Base-by-base conservation (phyloP, 2,797 vertebrate species). In the Silurus aristotelis region DNA sequence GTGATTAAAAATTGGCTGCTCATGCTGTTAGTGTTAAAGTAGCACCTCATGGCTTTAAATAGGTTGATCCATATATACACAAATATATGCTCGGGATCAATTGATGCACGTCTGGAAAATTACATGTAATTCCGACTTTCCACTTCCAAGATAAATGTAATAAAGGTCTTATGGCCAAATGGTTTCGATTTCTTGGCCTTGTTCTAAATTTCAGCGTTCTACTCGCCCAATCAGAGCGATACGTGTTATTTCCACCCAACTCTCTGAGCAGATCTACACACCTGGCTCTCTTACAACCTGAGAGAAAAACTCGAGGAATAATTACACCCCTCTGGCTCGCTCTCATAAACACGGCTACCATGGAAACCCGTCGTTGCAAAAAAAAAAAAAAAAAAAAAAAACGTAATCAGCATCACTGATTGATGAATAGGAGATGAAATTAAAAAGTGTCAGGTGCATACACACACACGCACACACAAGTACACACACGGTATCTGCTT, bases 301-400 rank as follows among this genome's bases (percentile, higher is more conserved):
- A 85, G 80, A 55, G 10, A 12, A 67, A 20, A 61, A 63, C 27
- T 85, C 79, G 56, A 84, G 80, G 82, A 87, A 89, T 87, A 86
- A 82, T 86, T 58, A 83, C 27, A 3, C 83, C 27, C 38, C 1
- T 19, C 31, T 61, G 5, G 5, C 71, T 72, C 38, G 48, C 78
- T 76, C 76, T 82, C 61, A 67, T 85, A 82, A 87, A 76, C 82
- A 61, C 71, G 79, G 87, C 68, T 89, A 73, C 87, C 85, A 89
- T 89, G 87, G 89, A 73, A 89, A 89, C 89, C 82, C 27, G 56
- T 64, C 70, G 80, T 64, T 43, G 12, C 15, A 86, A 86, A 84
- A 85, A 38, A 38, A 38, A 38, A 38, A 38, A 3, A 3, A 27
- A 31, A 31, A 31, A 31, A 31, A 31, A 31, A 71, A 83, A 31